Evolutionary conservation across 2,113 vertebrate species (phyloP), one percentile per base, ranked within the genome.

Genomic region (Hydrochoerus hydrochaeris): DNA sequence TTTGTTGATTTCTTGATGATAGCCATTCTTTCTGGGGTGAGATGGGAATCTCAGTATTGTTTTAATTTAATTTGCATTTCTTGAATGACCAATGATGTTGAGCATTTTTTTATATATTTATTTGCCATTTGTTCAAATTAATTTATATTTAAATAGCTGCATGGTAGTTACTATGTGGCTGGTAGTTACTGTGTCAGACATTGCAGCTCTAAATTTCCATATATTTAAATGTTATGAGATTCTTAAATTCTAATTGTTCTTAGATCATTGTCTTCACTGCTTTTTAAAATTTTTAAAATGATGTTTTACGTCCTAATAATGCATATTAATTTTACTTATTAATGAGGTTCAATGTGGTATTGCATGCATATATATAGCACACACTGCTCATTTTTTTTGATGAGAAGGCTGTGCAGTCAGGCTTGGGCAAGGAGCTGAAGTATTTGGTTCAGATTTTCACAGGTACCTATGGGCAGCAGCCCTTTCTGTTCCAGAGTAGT

Each of bases 61-160:
- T 57, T 57, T 57, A 57, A 57, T 57, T 57, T 57, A 57, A 57
- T 57, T 57, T 57, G 54, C 16, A 57, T 57, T 57, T 57, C 54
- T 57, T 57, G 54, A 57, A 57, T 57, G 54, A 57, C 54, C 54
- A 57, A 57, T 57, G 54, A 57, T 57, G 16, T 57, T 57, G 54
- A 57, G 17, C 54, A 57, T 57, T 57, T 57, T 57, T 57, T 57
- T 17, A 19, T 57, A 17, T 57, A 19, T 57, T 57, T 57, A 57
- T 57, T 57, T 57, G 54, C 54, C 54, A 20, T 57, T 57, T 57
- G 54, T 94, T 71, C 60, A 82, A 85, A 63, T 52, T 92, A 75
- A 88, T 58, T 95, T 91, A 67, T 82, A 75, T 95, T 62, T 65
- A 92, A 92, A 86, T 62, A 93, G 85, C 19, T 81, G 41, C 3